A percentile compares a stretch with the other conserved stretches of the same genome.
Evolutionary conservation across 2,113 vertebrate genomes (phyloP).

Genomic region (Vicugna pacos): DNA sequence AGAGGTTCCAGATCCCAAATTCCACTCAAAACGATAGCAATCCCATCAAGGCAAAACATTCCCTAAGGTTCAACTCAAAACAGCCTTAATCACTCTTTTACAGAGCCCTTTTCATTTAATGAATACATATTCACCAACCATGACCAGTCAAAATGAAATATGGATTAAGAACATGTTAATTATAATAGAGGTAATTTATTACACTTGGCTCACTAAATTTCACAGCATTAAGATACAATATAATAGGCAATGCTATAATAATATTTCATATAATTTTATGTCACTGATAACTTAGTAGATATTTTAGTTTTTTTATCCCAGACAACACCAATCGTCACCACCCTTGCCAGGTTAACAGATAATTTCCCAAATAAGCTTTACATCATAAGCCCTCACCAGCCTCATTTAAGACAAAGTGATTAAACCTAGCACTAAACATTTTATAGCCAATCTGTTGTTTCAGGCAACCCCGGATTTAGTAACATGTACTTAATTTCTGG

Average conservation of each 20-base stretch:
- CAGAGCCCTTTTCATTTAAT: constrained; percentile 3
- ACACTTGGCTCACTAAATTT: constrained; percentile 15
- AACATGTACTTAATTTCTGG: neutral
- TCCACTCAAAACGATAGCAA: neutral
- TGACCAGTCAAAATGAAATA: constrained; percentile 23
- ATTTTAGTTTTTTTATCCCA: constrained; percentile 32
- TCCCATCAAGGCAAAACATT: neutral
- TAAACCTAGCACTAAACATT: neutral
- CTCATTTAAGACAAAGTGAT: neutral
- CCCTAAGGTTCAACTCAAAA: neutral
- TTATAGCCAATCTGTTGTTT: neutral
- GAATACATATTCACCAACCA: neutral
- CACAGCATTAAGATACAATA: constrained; percentile 14
- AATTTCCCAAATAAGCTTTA: constrained; percentile 44
- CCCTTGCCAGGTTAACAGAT: neutral
- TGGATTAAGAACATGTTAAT: constrained; percentile 17
- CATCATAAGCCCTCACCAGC: neutral
- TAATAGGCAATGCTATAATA: neutral
- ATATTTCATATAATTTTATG: constrained; percentile 18
- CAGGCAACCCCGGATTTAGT: neutral
- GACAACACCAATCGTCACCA: neutral
- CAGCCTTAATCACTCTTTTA: neutral
- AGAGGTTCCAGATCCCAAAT: neutral
- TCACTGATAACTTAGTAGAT: constrained; percentile 1
- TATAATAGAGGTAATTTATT: neutral